phyloP scores from a whole-genome alignment of 2,797 vertebrate species.

The Delichon dasypus region DNA sequence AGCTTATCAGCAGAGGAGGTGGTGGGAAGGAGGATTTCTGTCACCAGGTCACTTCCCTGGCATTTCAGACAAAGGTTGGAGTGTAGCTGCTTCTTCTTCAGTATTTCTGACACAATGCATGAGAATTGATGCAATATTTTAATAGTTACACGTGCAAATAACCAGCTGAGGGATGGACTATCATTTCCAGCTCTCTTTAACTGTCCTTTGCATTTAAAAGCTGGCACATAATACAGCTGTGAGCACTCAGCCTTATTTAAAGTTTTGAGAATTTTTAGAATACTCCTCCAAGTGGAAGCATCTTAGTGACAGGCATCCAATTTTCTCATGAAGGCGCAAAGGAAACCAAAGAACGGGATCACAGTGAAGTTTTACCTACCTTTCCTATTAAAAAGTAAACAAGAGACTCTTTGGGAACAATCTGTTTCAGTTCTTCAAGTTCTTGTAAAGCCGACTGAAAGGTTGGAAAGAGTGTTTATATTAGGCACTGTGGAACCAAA shows the following conservation, averaged over 20 bases:
- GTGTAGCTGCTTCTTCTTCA: not conserved
- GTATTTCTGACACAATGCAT: not conserved
- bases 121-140: not conserved
- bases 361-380: conserved; percentile 75
- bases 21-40: not conserved
- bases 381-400: conserved; percentile 99
- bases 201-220: not conserved
- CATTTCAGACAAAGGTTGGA: not conserved
- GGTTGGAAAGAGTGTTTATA: not conserved
- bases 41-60: not conserved
- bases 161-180: not conserved
- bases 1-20: not conserved
- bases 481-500: not conserved
- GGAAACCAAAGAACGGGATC: not conserved
- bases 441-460: conserved; percentile 95
- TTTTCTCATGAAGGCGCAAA: not conserved
- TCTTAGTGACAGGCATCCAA: not conserved
- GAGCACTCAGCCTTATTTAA: not conserved
- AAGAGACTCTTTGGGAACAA: conserved; percentile 99
- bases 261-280: not conserved
- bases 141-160: accelerated
- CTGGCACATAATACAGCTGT: not conserved
- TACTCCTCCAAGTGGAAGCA: not conserved
- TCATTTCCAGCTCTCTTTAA: not conserved
- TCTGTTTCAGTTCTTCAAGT: conserved; percentile 97